Evolutionary conservation across 1,140 invertebrate genomes (phyloP).

Genomic region (Ceratosolen fusciceps): DNA sequence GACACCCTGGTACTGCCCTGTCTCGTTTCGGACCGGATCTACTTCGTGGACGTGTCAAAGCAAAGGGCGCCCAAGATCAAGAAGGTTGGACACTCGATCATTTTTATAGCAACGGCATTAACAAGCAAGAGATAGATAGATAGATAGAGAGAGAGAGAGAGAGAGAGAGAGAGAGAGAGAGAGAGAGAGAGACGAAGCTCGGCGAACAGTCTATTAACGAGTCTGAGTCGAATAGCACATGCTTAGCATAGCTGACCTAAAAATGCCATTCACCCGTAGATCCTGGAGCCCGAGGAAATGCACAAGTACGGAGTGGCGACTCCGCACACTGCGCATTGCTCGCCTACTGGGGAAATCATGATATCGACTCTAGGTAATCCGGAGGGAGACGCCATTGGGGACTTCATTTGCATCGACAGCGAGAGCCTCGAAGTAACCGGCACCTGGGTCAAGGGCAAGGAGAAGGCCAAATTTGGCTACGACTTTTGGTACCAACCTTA

Average conservation of each 20-base stretch:
- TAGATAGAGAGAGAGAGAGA: too few relatives aligned
- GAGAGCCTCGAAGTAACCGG: conserved; percentile 83
- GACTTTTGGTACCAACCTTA: conserved; percentile 98
- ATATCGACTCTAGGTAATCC: conserved; percentile 92
- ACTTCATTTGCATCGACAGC: conserved; percentile 92
- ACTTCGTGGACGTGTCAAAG: conserved; percentile 85
- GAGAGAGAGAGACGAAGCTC: too few relatives aligned
- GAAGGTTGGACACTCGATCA: conserved; percentile 70
- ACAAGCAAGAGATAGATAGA: too few relatives aligned
- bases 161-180: too few relatives aligned
- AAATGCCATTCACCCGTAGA: conserved; percentile 65
- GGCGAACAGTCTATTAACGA: neutral
- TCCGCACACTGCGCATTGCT: conserved; percentile 95
- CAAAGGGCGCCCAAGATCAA: conserved; percentile 77
- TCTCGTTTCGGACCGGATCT: conserved; percentile 87
- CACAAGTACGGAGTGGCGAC: conserved; percentile 81
- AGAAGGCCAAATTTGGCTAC: conserved; percentile 80
- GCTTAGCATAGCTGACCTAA: neutral
- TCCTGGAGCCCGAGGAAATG: conserved; percentile 82
- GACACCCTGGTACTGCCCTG: conserved; percentile 87
- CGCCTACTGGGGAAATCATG: conserved; percentile 92
- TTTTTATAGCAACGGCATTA: too few relatives aligned
- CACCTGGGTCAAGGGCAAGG: conserved; percentile 77
- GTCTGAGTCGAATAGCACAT: neutral
- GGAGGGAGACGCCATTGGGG: conserved; percentile 84